These are phyloP conservation scores for Ectemnius lituratus DNA, from an alignment of 2,888 invertebrate species.

Conservation along the genomic window DNA sequence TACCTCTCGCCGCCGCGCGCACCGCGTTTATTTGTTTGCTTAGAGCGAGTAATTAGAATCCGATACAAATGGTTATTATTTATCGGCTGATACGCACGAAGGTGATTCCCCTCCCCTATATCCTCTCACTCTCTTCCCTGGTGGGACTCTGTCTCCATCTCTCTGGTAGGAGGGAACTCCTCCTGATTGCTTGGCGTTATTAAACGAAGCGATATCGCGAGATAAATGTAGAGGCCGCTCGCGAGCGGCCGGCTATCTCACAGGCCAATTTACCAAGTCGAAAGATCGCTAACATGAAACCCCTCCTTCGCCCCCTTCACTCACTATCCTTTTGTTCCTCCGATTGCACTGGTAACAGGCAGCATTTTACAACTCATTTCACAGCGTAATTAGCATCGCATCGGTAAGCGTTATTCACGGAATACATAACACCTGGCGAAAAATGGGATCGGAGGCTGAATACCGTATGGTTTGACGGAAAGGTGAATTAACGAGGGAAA, in stretches of 20 bases:
- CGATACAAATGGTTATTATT: conserved; percentile 77
- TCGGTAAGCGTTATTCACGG: not conserved
- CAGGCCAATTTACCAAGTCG: too few species aligned
- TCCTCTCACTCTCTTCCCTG: too few species aligned
- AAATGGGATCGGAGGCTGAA: not conserved
- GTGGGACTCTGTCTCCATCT: too few species aligned
- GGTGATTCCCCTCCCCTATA: conserved; percentile 13
- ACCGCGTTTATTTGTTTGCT: conserved; percentile 75
- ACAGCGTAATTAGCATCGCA: not conserved
- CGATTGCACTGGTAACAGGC: not conserved
- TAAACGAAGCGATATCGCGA: conserved; percentile 67
- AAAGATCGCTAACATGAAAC: not conserved
- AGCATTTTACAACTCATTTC: not conserved
- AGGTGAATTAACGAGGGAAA: not conserved
- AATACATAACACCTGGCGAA: conserved; percentile 48
- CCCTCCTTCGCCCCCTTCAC: not conserved
- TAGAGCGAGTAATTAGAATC: conserved; percentile 77
- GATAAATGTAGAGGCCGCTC: conserved; percentile 58
- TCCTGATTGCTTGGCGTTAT: conserved; percentile 73
- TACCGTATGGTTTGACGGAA: not conserved
- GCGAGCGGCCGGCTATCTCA: too few species aligned
- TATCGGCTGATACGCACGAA: conserved; percentile 56
- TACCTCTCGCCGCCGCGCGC: conserved; percentile 51
- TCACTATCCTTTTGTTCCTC: not conserved
- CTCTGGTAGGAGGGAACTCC: conserved; percentile 47